Evolutionary conservation across 2,113 vertebrate species (phyloP).

Genomic region (Glaucidium brasilianum): DNA sequence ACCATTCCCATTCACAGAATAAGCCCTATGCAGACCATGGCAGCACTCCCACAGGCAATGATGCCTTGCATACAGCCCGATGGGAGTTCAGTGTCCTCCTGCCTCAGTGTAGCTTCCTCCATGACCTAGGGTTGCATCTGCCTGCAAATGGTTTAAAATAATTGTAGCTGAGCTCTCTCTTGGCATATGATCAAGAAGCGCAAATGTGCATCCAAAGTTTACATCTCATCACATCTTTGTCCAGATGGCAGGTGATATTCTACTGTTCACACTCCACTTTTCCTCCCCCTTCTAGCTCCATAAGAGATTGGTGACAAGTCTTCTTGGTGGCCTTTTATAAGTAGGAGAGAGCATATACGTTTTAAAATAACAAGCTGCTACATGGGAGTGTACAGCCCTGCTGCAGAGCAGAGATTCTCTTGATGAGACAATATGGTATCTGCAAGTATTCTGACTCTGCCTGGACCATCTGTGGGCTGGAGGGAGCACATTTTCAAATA

Average conservation of each 20-base stretch:
- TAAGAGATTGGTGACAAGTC: conserved; percentile 49
- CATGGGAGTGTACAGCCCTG: not conserved
- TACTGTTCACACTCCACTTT: conserved; percentile 56
- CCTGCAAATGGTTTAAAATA: conserved; percentile 23
- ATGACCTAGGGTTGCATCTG: not conserved
- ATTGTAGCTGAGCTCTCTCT: conserved; percentile 13
- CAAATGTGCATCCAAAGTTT: conserved; percentile 56
- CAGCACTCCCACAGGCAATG: not conserved
- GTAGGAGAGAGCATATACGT: conserved; percentile 28
- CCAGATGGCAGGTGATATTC: conserved; percentile 69
- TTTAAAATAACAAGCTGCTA: conserved; percentile 66
- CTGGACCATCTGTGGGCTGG: conserved; percentile 23
- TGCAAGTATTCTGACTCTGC: conserved; percentile 7
- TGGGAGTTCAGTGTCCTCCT: not conserved
- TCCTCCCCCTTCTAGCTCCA: conserved; percentile 48
- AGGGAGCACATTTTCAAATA: conserved; percentile 28
- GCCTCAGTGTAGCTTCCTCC: not conserved
- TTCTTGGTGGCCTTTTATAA: conserved; percentile 54
- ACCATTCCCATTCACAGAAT: not conserved
- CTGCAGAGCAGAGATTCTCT: conserved; percentile 12
- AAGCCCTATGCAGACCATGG: not conserved
- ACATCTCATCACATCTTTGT: conserved; percentile 57
- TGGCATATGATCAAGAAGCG: not conserved
- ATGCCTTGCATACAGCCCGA: not conserved
- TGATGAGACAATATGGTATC: conserved; percentile 38